Conservation (phyloP, 2,113 vertebrate genomes). For the Copsychus sechellarum region DNA sequence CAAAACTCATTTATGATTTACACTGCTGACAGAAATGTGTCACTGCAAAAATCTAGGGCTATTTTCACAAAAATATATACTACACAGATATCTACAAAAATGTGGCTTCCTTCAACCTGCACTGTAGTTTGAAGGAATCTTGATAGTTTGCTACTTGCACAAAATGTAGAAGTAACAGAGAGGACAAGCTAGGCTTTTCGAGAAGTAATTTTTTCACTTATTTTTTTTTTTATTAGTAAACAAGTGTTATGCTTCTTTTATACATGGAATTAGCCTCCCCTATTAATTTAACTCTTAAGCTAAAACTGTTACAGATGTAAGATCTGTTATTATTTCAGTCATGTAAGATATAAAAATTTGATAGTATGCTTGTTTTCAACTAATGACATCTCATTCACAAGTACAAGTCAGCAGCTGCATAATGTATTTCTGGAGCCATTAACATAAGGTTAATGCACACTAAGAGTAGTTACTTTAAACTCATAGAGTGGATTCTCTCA, state of each 20-base stretch:
- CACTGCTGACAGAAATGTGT: not conserved
- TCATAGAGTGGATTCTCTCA: not conserved
- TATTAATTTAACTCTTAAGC: not conserved
- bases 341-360: not conserved
- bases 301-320: not conserved
- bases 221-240: not conserved
- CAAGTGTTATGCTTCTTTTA: not conserved
- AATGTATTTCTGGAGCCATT: not conserved
- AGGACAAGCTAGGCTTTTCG: not conserved
- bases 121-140: not conserved
- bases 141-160: not conserved
- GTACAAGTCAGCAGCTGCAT: not conserved
- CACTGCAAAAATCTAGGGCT: not conserved
- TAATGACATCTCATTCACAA: not conserved
- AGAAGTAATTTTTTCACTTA: not conserved
- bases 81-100: not conserved
- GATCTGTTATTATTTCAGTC: not conserved
- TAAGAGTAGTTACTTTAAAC: not conserved
- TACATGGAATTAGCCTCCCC: not conserved
- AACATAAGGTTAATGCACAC: not conserved
- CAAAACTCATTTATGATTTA: not conserved
- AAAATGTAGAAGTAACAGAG: not conserved
- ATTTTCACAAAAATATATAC: fast-evolving
- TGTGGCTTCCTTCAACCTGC: not conserved
- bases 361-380: not conserved